These are phyloP conservation scores for Leptinotarsa rubiginosa DNA, from an alignment of 2,888 invertebrate genomes.

Conservation along the genomic window DNA sequence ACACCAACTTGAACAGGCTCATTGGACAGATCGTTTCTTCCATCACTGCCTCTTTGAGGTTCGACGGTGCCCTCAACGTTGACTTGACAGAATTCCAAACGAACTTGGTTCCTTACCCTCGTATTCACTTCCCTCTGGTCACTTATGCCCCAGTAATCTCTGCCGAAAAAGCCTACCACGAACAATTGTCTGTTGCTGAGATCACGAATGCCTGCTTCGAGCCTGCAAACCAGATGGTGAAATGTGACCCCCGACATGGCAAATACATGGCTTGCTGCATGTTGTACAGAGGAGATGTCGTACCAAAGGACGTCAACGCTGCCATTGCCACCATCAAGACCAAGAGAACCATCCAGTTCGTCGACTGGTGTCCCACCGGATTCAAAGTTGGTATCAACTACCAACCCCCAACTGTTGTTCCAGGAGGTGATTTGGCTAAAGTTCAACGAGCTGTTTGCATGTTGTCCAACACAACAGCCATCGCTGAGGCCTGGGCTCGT, in stretches of 20 bases:
- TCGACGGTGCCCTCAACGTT: constrained; percentile 93
- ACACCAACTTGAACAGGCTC: constrained; percentile 95
- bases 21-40: constrained; percentile 96
- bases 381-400: constrained; percentile 91
- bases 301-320: constrained; percentile 96
- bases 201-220: constrained; percentile 97
- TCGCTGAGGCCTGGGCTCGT: constrained; percentile 97
- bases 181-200: constrained; percentile 90
- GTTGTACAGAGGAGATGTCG: constrained; percentile 79
- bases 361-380: constrained; percentile 90
- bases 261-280: constrained; percentile 97
- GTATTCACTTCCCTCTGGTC: constrained; percentile 95
- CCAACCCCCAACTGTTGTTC: constrained; percentile 93
- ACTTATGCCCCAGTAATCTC: constrained; percentile 94
- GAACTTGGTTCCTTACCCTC: constrained; percentile 94
- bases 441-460: constrained; percentile 97
- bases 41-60: constrained; percentile 92
- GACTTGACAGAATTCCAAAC: constrained; percentile 96
- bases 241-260: constrained; percentile 92
- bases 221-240: constrained; percentile 95
- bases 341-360: constrained; percentile 93
- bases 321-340: constrained; percentile 96
- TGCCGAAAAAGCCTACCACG: constrained; percentile 94
- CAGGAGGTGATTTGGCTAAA: constrained; percentile 95
- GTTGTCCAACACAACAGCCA: constrained; percentile 97